Conservation (phyloP, 1,140 invertebrate species). For the Musca vetustissima region DNA sequence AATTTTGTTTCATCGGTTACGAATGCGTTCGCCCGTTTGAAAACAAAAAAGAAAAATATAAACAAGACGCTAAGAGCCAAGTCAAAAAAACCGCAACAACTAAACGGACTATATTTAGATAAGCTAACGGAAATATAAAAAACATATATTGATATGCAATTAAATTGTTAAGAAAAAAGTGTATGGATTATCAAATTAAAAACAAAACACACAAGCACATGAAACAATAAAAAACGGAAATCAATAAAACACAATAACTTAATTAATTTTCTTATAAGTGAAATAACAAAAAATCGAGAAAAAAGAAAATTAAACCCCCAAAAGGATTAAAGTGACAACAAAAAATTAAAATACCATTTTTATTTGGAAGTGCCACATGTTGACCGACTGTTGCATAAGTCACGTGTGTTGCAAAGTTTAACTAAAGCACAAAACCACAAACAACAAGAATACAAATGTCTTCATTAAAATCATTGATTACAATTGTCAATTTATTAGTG, state of each 20-base stretch:
- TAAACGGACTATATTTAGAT: background rate
- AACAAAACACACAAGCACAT: background rate
- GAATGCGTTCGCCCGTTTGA: too few species aligned
- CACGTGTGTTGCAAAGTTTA: slow-evolving; percentile 27
- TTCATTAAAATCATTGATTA: slow-evolving; percentile 21
- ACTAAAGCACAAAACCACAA: slow-evolving; percentile 19
- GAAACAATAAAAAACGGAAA: background rate
- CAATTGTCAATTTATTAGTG: slow-evolving; percentile 14
- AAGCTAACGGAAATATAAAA: background rate
- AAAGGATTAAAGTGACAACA: background rate
- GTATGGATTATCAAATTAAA: background rate
- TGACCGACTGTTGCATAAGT: slow-evolving; percentile 10
- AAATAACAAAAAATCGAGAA: too few species aligned
- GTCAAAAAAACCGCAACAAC: too few species aligned
- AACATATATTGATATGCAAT: background rate
- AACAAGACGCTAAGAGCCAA: too few species aligned
- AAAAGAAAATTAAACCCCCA: too few species aligned
- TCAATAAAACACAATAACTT: background rate
- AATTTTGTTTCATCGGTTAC: too few species aligned
- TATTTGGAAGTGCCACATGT: slow-evolving; percentile 3
- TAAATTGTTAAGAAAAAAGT: slow-evolving; percentile 2
- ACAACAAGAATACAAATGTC: slow-evolving; percentile 31
- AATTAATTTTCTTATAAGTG: background rate
- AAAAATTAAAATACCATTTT: background rate
- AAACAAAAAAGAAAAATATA: too few species aligned